Conservation (phyloP, 23 tunicate species). For the Clavelina lepadiformis region DNA sequence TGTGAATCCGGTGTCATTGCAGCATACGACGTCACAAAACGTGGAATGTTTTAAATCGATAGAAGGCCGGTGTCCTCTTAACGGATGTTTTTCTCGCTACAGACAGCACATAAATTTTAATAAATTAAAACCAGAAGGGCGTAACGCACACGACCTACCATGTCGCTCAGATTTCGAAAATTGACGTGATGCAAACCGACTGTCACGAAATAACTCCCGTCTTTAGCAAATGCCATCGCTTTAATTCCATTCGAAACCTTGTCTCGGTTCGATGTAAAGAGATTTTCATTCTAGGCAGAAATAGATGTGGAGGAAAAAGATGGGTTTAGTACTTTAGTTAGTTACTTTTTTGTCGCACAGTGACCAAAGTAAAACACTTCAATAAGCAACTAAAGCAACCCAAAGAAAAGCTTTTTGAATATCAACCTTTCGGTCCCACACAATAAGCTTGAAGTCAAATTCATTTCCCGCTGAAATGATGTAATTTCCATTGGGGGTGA, state of each 20-base stretch:
- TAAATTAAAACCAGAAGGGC: too few relatives aligned
- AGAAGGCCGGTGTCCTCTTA: too few relatives aligned
- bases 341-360: slow-evolving; percentile 49
- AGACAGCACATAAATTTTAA: too few relatives aligned
- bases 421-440: slow-evolving; percentile 78
- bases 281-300: too few relatives aligned
- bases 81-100: too few relatives aligned
- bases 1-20: too few relatives aligned
- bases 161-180: slow-evolving; percentile 52
- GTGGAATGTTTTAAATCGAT: slow-evolving; percentile 50
- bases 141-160: slow-evolving; percentile 36
- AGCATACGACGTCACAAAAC: slow-evolving; percentile 67
- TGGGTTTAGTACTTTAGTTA: too few relatives aligned
- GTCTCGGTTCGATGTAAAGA: too few relatives aligned
- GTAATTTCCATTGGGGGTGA: slow-evolving; percentile 66
- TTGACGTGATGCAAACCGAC: slow-evolving; percentile 71
- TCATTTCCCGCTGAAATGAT: slow-evolving; percentile 56
- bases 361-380: neutral
- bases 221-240: slow-evolving; percentile 46
- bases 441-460: slow-evolving; percentile 64
- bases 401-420: too few relatives aligned
- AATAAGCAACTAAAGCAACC: too few relatives aligned
- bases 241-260: slow-evolving; percentile 61
- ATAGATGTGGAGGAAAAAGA: too few relatives aligned
- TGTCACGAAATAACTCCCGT: slow-evolving; percentile 54